Evolutionary conservation across 2,888 invertebrate genomes (phyloP), one percentile per base, ranked within the genome.

Genomic region (Drosophila cognata): DNA sequence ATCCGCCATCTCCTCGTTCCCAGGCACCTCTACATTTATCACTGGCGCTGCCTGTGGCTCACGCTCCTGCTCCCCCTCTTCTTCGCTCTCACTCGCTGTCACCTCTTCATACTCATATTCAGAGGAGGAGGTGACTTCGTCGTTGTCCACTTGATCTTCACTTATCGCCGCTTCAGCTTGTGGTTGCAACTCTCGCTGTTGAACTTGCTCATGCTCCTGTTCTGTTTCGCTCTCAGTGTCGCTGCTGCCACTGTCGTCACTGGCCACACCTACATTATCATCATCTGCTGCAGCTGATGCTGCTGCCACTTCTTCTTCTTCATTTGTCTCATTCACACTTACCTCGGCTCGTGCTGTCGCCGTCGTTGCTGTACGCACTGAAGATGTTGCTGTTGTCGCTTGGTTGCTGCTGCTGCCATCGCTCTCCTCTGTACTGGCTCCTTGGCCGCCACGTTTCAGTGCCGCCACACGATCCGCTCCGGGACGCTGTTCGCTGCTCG

Each of bases 291-390:
- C 46, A 10, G n/a, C 33, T 33, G 31, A 62, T 28, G 51, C 66
- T 36, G 48, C 64, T 63, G 10, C 25, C 16, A 43, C 64, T 48
- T 53, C 69, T 73, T 81, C 88, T 88, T 89, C 92, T 88, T 91
- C 89, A 84, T 88, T 85, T 86, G 91, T 80, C 79, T 90, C 91
- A 92, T 88, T 91, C 91, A 93, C 92, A 96, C 96, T 96, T 95
- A 96, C 96, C 96, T 96, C 96, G 92, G 95, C 95, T 91, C 96
- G 95, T 83, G 96, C 95, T 84, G 96, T 95, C 91, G 95, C 94
- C 93, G 96, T 95, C 91, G 96, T 95, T 91, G 95, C 94, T 93
- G 96, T 95, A 92, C 95, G 95, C 92, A 95, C 94, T 87, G 95
- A 94, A 89, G 95, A 94, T 82, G 95, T 93, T 65, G 95, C 93